phyloP scores from a whole-genome alignment of 2,113 vertebrate species.

The Plotosus lineatus region DNA sequence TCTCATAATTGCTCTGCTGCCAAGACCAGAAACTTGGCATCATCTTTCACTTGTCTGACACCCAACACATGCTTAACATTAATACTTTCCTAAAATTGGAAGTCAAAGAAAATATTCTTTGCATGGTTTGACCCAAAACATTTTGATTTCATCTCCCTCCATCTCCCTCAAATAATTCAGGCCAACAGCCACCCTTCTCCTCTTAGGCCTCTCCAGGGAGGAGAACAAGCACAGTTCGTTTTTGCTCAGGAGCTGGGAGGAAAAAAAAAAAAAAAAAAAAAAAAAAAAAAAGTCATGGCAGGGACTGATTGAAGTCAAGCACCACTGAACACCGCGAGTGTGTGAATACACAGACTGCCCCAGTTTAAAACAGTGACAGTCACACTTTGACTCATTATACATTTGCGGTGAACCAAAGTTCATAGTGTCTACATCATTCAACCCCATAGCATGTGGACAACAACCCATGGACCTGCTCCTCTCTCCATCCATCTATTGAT shows the following conservation, averaged over 20 bases:
- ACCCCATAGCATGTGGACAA: not conserved
- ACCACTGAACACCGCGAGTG: conserved; percentile 30
- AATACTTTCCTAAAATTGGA: not conserved
- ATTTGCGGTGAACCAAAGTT: not conserved
- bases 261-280: too few relatives aligned
- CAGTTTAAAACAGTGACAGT: not conserved
- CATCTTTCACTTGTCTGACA: not conserved
- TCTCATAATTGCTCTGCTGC: too few relatives aligned
- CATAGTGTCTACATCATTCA: not conserved
- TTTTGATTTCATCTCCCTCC: too few relatives aligned
- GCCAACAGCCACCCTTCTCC: not conserved
- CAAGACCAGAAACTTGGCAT: too few relatives aligned
- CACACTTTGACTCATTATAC: not conserved
- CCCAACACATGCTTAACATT: not conserved
- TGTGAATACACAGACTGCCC: not conserved
- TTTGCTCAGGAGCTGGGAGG: conserved; percentile 23
- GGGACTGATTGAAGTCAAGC: conserved; percentile 47
- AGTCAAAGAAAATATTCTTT: not conserved
- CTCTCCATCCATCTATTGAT: too few relatives aligned
- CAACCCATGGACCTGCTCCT: not conserved
- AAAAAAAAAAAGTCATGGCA: conserved; percentile 19
- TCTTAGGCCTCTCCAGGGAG: not conserved
- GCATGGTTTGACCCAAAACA: not conserved
- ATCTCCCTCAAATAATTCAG: too few relatives aligned
- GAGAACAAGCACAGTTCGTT: conserved; percentile 35